Evolutionary conservation across 2,797 vertebrate genomes (phyloP).

Genomic region (Peromyscus attwateri): DNA sequence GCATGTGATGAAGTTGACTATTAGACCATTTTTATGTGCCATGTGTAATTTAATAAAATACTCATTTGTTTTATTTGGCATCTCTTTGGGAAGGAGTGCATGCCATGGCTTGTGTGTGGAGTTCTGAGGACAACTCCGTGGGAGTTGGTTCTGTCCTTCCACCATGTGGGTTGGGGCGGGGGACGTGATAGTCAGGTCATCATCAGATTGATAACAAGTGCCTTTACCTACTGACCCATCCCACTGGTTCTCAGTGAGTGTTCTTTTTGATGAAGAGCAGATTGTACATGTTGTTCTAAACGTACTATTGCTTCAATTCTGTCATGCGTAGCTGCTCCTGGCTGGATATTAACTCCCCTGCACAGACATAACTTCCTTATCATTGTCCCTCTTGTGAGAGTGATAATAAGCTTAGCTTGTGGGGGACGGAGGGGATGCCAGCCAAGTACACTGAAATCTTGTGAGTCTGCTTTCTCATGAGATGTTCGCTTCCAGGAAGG

Average conservation of each 20-base stretch:
- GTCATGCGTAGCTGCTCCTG: neutral
- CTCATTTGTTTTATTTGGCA: neutral
- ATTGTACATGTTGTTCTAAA: neutral
- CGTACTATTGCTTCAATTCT: neutral
- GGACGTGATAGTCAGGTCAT: neutral
- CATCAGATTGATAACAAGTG: neutral
- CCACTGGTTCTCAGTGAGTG: neutral
- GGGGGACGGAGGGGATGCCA: neutral
- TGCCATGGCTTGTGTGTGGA: no score
- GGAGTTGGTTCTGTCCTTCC: neutral
- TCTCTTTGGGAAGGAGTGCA: neutral
- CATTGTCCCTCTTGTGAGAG: neutral
- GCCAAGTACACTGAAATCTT: neutral
- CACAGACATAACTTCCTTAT: neutral
- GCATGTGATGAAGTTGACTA: neutral
- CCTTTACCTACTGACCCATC: neutral
- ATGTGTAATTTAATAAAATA: neutral
- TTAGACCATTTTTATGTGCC: neutral
- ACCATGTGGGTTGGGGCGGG: neutral
- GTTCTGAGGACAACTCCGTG: neutral
- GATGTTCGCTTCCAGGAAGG: conserved; percentile 6
- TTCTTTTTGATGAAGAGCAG: neutral
- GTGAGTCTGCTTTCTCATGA: conserved; percentile 12
- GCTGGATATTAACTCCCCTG: neutral
- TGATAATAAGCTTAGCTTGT: neutral